Evolutionary conservation across 2,113 vertebrate species (phyloP).

Genomic region (Todiramphus saurophagus): DNA sequence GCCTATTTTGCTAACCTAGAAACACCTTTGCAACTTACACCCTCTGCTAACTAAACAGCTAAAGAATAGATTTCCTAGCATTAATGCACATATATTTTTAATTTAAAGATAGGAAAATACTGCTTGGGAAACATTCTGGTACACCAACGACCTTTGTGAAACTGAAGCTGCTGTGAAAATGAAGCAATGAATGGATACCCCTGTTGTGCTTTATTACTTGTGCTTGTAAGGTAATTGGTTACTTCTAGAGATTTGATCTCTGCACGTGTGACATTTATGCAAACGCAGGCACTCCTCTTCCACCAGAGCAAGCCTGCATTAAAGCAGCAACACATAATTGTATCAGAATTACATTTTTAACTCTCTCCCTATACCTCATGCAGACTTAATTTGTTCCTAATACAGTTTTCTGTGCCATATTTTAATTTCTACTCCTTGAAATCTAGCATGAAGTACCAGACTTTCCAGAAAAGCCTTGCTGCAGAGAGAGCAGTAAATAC

Average conservation of each 20-base stretch:
- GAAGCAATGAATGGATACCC: not conserved
- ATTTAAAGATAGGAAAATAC: not conserved
- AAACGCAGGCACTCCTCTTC: not conserved
- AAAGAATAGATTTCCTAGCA: not conserved
- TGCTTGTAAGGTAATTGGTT: not conserved
- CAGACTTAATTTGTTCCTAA: not conserved
- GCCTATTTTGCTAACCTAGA: not conserved
- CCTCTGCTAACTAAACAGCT: not conserved
- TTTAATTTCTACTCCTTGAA: not conserved
- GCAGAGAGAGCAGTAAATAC: not conserved
- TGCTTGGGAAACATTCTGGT: not conserved
- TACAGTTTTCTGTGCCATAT: not conserved
- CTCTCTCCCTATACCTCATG: not conserved
- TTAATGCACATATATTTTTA: not conserved
- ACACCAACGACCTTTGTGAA: not conserved
- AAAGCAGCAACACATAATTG: not conserved
- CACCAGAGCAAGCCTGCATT: not conserved
- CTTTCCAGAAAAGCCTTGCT: not conserved
- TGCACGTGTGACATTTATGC: not conserved
- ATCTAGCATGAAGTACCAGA: not conserved
- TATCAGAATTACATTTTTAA: not conserved
- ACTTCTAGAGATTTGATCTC: not conserved
- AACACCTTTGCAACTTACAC: not conserved
- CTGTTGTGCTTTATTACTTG: not conserved
- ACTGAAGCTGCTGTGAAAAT: not conserved